Evolutionary conservation across 2,888 invertebrate species (phyloP), one percentile per base, ranked within the genome.

Genomic region (Plebejus anna): DNA sequence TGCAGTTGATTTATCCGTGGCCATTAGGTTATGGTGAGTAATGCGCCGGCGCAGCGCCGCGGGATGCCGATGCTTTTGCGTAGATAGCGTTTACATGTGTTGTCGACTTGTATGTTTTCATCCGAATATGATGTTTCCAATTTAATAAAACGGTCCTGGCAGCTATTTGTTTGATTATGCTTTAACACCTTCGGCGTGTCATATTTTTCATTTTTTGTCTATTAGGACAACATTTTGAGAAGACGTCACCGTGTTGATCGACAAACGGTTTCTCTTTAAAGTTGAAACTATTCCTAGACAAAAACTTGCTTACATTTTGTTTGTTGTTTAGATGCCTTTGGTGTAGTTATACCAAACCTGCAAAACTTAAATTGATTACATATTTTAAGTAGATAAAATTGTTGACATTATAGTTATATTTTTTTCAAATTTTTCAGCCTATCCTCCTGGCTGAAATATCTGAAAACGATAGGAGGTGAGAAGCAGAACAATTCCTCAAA

Each of bases 101-200:
- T 93, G 91, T 92, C 93, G 91, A 91, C 90, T 93, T 92, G 93
- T 93, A 92, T 87, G 90, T 90, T 92, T 92, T 92, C 91, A 91
- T 92, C 90, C 91, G 87, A 93, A 92, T 91, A 90, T 89, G 73
- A 51, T 73, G 73, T 73, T 55, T 32, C 28, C 22, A 47, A 72
- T 72, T 72, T 55, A 73, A 73, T 73, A 73, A 51, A 73, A 73
- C 51, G 73, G 28, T 32, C 51, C 72, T 73, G 73, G 55, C 73
- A 73, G 55, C 73, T 36, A 73, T 73, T 73, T 55, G 32, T 73
- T 73, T 73, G 73, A 73, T 73, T 55, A 51, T 28, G 13, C 51
- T 55, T 73, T 73, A 73, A 51, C 73, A 73, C 73, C 73, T 73
- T 51, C 73, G 5, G 6, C 6, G 55, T 55, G 51, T 73, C 4